phyloP scores from a whole-genome alignment of 2,113 vertebrate genomes.

The Sitta europaea region DNA sequence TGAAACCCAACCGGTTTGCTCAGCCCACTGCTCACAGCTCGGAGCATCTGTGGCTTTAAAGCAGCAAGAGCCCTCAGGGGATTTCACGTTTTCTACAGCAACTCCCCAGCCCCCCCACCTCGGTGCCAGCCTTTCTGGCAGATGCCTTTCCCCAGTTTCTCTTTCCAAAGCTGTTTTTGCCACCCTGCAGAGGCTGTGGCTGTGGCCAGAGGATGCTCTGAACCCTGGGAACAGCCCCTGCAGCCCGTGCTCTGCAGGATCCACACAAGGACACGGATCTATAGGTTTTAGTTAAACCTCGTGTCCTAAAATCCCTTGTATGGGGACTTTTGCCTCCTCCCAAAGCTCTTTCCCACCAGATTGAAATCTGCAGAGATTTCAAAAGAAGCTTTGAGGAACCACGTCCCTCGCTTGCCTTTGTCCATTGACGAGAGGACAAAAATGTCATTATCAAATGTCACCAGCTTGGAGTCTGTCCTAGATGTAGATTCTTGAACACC shows the following conservation, averaged over 20 bases:
- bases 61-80: background rate
- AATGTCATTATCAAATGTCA: background rate
- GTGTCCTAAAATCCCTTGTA: background rate
- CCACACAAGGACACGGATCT: rapidly evolving
- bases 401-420: rapidly evolving
- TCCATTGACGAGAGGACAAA: background rate
- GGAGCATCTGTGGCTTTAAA: background rate
- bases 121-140: background rate
- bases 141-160: background rate
- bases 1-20: rapidly evolving
- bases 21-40: rapidly evolving
- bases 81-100: background rate
- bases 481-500: background rate
- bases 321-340: background rate
- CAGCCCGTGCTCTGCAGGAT: rapidly evolving
- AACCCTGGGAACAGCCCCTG: background rate
- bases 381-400: background rate
- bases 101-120: background rate
- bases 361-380: background rate
- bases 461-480: background rate
- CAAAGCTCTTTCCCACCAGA: background rate
- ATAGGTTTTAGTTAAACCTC: background rate
- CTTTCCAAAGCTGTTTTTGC: background rate
- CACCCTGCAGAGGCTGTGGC: background rate
- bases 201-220: background rate